Conservation (phyloP, 2,888 invertebrate species). For the Pyrochroa serraticornis region DNA sequence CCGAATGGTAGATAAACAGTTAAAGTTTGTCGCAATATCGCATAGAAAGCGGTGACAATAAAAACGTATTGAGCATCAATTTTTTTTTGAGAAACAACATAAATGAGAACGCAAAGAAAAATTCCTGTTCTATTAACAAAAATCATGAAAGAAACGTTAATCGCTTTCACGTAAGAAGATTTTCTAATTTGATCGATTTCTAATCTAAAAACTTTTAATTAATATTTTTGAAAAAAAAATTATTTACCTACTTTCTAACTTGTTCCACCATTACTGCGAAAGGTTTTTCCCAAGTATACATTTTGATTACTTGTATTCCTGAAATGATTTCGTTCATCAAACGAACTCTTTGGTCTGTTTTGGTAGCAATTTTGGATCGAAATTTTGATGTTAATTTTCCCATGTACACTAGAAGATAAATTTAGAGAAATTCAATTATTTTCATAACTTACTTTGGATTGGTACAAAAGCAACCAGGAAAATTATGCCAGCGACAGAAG, state of each 20-base stretch:
- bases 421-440: not conserved
- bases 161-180: conserved; percentile 69
- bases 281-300: conserved; percentile 76
- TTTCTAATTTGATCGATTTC: conserved; percentile 71
- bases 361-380: conserved; percentile 54
- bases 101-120: conserved; percentile 79
- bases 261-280: conserved; percentile 54
- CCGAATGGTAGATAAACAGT: conserved; percentile 69
- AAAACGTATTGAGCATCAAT: conserved; percentile 69
- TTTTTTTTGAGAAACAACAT: conserved; percentile 68
- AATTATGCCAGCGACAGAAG: conserved; percentile 61
- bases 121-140: conserved; percentile 84
- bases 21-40: conserved; percentile 69
- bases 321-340: conserved; percentile 74
- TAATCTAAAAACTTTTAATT: conserved; percentile 58
- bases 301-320: conserved; percentile 74
- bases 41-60: conserved; percentile 76
- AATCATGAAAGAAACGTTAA: conserved; percentile 68
- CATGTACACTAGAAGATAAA: conserved; percentile 64
- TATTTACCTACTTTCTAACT: conserved; percentile 9
- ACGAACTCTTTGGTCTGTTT: conserved; percentile 68
- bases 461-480: conserved; percentile 58
- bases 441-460: conserved; percentile 50
- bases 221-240: not conserved
- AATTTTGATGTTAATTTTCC: conserved; percentile 72